phyloP scores from a whole-genome alignment of 2,113 vertebrate species.

The Myotis brandtii region DNA sequence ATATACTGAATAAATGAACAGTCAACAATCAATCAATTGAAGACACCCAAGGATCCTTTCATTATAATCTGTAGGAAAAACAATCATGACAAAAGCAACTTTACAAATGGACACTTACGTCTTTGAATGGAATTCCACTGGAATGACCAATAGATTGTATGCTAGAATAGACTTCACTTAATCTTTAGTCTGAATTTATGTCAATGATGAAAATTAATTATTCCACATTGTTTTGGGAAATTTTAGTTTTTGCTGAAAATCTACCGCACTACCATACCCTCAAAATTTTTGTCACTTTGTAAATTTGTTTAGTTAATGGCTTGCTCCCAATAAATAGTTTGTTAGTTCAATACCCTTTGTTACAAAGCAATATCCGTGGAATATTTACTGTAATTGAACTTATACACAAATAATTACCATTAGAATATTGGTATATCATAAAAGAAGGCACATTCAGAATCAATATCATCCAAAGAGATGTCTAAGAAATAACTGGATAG shows the following conservation, averaged over 20 bases:
- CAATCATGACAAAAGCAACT: slow-evolving; percentile 8
- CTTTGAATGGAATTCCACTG: slow-evolving; percentile 21
- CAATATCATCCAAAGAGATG: not conserved
- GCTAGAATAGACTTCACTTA: not conserved
- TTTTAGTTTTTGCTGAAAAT: not conserved
- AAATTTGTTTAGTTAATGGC: not conserved
- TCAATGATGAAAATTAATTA: not conserved
- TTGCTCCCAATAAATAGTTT: not conserved
- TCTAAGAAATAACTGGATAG: not conserved
- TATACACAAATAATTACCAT: slow-evolving; percentile 13
- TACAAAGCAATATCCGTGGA: not conserved
- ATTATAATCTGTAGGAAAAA: slow-evolving; percentile 2
- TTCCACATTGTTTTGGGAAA: not conserved
- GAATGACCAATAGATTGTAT: not conserved
- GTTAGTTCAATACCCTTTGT: not conserved
- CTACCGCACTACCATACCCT: not conserved
- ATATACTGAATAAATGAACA: slow-evolving; percentile 33
- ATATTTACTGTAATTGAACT: slow-evolving; percentile 17
- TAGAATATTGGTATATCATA: not conserved
- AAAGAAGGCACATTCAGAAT: slow-evolving; percentile 17
- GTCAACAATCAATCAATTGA: slow-evolving; percentile 4
- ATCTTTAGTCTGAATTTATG: not conserved
- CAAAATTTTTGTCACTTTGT: slow-evolving; percentile 6
- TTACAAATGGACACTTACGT: slow-evolving; percentile 20
- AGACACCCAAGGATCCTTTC: not conserved